Evolutionary conservation across 2,888 invertebrate genomes (phyloP).

Genomic region (Tholera decimalis): DNA sequence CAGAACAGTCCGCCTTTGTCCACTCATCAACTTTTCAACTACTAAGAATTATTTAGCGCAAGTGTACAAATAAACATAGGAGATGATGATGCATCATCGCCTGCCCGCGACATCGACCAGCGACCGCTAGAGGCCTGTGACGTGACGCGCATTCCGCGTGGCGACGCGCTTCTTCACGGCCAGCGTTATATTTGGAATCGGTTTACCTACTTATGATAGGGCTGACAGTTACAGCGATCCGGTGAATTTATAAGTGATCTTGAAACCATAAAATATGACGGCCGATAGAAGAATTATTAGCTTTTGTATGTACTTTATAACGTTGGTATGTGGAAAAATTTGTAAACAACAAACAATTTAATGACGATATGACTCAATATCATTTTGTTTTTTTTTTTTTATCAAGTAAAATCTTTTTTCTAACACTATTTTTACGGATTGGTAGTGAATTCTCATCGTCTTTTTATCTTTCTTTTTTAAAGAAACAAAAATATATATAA

Average conservation of each 20-base stretch:
- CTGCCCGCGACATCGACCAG: conserved; percentile 55
- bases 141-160: conserved; percentile 85
- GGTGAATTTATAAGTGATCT: neutral
- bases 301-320: neutral
- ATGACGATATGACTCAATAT: no score
- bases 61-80: conserved; percentile 64
- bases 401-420: no score
- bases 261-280: neutral
- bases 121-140: conserved; percentile 53
- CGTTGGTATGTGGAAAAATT: no score
- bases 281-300: no score
- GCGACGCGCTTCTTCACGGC: conserved; percentile 77
- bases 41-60: conserved; percentile 51
- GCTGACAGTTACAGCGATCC: conserved; percentile 36
- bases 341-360: no score
- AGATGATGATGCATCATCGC: conserved; percentile 72
- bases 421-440: no score
- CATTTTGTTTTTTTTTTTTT: no score
- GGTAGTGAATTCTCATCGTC: no score
- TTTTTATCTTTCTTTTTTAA: no score
- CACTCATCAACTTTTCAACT: conserved; percentile 29
- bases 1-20: conserved; percentile 40
- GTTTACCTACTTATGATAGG: conserved; percentile 76
- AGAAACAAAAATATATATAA: no score
- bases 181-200: conserved; percentile 86